Evolutionary conservation across 2,888 invertebrate genomes (phyloP).

Genomic region (Doris montereyensis): DNA sequence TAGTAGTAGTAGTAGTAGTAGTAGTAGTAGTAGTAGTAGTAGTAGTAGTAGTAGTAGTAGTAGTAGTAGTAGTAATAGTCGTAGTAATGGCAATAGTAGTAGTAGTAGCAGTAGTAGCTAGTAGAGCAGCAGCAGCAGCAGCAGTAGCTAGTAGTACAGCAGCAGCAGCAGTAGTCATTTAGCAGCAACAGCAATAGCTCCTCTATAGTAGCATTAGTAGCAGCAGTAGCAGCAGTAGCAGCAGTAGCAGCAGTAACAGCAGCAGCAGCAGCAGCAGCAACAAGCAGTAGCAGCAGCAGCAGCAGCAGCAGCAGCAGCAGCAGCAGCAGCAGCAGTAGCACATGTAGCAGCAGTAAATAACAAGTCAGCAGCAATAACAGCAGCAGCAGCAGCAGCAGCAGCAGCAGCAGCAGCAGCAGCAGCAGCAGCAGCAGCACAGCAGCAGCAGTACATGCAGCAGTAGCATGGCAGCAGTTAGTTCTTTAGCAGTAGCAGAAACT

Average conservation of each 20-base stretch:
- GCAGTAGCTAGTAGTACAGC: neutral
- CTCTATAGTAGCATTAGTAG: neutral
- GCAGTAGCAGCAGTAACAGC: neutral
- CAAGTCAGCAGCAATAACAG: neutral
- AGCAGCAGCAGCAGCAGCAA: neutral
- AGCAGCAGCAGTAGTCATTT: neutral
- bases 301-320: slow-evolving; percentile 20
- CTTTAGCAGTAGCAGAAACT: no score
- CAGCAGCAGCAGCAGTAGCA: slow-evolving; percentile 12
- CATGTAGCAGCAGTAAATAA: neutral
- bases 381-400: neutral
- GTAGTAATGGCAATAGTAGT: neutral
- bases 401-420: neutral
- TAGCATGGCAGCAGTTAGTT: no score
- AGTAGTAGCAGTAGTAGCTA: neutral
- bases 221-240: neutral
- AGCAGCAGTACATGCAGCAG: neutral
- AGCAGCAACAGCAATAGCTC: neutral
- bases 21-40: neutral
- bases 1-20: neutral
- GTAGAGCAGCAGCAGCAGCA: neutral
- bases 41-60: neutral
- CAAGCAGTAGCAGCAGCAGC: slow-evolving; percentile 20
- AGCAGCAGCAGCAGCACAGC: neutral
- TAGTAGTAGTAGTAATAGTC: neutral